Evolutionary conservation across 2,888 invertebrate genomes (phyloP).

Genomic region (Panorpa germanica): DNA sequence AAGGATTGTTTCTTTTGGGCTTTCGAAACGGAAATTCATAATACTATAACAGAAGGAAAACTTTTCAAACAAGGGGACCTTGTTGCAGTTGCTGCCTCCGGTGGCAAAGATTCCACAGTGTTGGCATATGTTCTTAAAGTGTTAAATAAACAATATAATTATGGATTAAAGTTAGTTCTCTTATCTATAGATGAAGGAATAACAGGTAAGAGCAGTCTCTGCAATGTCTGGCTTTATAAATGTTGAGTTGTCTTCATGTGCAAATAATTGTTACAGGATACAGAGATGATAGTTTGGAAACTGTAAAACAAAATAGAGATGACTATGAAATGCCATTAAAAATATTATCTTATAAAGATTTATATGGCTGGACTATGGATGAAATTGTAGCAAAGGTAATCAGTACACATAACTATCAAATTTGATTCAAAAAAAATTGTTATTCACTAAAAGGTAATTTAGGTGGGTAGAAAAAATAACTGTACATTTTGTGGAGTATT

Average conservation of each 20-base stretch:
- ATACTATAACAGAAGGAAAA: conserved; percentile 64
- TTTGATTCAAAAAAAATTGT: conserved; percentile 31
- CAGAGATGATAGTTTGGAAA: conserved; percentile 90
- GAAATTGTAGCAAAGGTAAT: conserved; percentile 76
- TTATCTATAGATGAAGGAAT: conserved; percentile 98
- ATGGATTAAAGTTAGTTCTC: conserved; percentile 74
- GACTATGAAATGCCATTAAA: conserved; percentile 88
- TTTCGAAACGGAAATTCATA: conserved; percentile 90
- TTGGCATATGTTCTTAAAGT: conserved; percentile 83
- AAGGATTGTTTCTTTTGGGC: conserved; percentile 87
- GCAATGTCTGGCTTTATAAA: conserved; percentile 2
- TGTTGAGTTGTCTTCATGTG: conserved; percentile 2
- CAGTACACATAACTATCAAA: conserved; percentile 90
- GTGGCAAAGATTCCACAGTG: conserved; percentile 95
- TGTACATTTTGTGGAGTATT: conserved; percentile 96
- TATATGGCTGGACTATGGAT: conserved; percentile 99
- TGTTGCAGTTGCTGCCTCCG: conserved; percentile 86
- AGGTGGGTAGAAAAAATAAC: conserved; percentile 83
- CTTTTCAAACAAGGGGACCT: conserved; percentile 69
- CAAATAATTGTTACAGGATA: conserved; percentile 33
- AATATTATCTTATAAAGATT: conserved; percentile 88
- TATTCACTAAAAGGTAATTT: conserved; percentile 23
- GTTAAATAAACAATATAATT: conserved; percentile 76
- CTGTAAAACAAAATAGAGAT: conserved; percentile 84
- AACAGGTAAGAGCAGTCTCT: conserved; percentile 33